These are phyloP conservation scores for Pemphredon lugubris DNA, from an alignment of 2,888 invertebrate species.

Conservation along the genomic window DNA sequence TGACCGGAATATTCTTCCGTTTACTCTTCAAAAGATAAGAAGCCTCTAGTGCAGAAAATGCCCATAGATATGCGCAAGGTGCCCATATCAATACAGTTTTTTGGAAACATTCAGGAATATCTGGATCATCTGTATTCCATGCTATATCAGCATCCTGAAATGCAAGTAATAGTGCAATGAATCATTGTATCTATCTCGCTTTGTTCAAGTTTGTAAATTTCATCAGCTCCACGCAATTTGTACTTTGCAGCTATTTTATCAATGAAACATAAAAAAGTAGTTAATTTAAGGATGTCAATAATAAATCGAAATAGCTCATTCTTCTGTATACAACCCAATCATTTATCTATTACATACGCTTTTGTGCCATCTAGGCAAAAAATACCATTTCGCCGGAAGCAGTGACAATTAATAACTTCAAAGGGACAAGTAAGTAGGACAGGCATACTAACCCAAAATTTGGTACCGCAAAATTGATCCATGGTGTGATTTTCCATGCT, in stretches of 20 bases:
- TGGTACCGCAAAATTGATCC: conserved; percentile 89
- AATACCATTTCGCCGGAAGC: no score
- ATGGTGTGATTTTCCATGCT: conserved; percentile 84
- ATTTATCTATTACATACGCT: no score
- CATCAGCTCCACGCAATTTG: no score
- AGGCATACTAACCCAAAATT: conserved; percentile 88
- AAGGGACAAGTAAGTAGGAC: no score
- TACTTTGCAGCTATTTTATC: no score
- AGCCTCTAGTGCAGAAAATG: conserved; percentile 88
- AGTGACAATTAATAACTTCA: no score
- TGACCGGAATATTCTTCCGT: conserved; percentile 87
- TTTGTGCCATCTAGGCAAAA: no score
- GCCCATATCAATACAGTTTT: conserved; percentile 94
- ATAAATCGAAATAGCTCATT: no score
- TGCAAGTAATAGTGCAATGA: background rate
- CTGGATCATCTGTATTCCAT: conserved; percentile 92
- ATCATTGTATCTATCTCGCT: background rate
- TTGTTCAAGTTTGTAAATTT: background rate
- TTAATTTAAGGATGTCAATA: no score
- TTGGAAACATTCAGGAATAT: conserved; percentile 95
- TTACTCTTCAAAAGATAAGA: conserved; percentile 90
- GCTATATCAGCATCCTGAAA: conserved; percentile 88
- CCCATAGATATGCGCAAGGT: conserved; percentile 93
- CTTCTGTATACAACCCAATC: no score
- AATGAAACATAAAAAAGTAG: no score